Percentiles rank a stretch among this genome's conserved stretches.
phyloP scores from a whole-genome alignment of 30 jellyfish, hydroid and myxozoan species.

The Chironex yamaguchii region DNA sequence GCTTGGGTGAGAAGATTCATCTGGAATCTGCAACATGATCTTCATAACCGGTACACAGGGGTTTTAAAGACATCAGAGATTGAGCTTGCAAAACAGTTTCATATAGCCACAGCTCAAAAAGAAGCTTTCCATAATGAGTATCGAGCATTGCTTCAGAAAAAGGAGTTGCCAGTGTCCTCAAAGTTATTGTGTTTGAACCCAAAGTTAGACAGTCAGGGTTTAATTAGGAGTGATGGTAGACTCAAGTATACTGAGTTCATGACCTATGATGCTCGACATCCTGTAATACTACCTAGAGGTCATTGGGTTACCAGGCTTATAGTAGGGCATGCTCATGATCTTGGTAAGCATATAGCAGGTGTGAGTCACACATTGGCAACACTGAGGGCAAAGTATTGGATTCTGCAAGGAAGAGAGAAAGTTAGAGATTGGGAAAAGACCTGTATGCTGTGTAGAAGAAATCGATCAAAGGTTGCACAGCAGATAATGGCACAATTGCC shows the following conservation, averaged over 20 bases:
- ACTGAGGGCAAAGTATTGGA: not conserved
- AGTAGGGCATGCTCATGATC: no score
- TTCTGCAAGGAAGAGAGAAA: constrained; percentile 18
- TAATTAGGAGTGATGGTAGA: constrained; percentile 60
- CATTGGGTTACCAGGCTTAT: constrained; percentile 25
- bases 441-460: constrained; percentile 36
- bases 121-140: constrained; percentile 27
- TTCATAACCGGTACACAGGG: no score
- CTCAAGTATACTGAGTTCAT: constrained; percentile 52
- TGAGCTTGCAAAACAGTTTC: not conserved
- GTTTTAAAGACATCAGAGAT: constrained; percentile 27
- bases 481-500: constrained; percentile 69
- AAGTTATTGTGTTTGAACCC: constrained; percentile 1
- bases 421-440: constrained; percentile 3
- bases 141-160: not conserved
- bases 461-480: constrained; percentile 14
- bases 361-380: not conserved
- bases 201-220: constrained; percentile 38
- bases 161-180: constrained; percentile 1
- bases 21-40: no score
- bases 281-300: constrained; percentile 50
- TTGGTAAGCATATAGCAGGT: not conserved
- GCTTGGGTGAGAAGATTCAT: no score
- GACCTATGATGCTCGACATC: constrained; percentile 40
- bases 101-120: constrained; percentile 12